These are phyloP conservation scores for Parapristionchus giblindavisi DNA, from an alignment of 2,888 invertebrate genomes.

Conservation along the genomic window DNA sequence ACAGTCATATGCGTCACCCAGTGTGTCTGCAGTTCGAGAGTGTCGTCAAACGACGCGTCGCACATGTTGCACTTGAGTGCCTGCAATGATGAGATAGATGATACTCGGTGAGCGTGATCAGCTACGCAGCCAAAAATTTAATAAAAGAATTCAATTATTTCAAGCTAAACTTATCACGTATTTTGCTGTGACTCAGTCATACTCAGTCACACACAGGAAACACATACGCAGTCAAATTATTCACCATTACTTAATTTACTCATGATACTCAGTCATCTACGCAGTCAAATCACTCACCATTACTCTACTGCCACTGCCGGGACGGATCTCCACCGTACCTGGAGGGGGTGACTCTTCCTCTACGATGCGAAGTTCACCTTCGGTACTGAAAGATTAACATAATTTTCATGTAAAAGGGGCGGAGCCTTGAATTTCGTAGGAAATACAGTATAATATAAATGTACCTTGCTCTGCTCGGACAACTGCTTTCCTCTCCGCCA, in stretches of 20 bases:
- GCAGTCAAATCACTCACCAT: neutral
- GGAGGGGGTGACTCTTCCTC: neutral
- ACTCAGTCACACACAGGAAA: neutral
- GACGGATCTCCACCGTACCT: conserved; percentile 2
- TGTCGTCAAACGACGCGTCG: conserved; percentile 35
- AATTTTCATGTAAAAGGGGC: neutral
- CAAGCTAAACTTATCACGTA: no score
- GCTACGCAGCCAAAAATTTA: no score
- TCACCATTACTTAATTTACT: no score
- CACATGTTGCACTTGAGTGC: conserved; percentile 34
- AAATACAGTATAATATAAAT: neutral
- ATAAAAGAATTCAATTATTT: no score
- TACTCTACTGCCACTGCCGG: neutral
- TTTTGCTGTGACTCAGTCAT: no score
- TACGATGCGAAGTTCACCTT: conserved; percentile 16
- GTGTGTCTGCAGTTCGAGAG: conserved; percentile 49
- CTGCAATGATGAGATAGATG: no score
- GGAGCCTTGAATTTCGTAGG: no score
- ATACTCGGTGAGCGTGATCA: no score
- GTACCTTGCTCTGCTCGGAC: conserved; percentile 24
- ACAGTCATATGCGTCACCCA: conserved; percentile 68
- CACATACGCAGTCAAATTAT: neutral
- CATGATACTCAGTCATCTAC: no score
- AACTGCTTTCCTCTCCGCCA: conserved; percentile 35
- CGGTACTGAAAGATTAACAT: neutral